Evolutionary conservation across 92 coral and sea anemone genomes (phyloP).

Genomic region (Siderastrea radians): DNA sequence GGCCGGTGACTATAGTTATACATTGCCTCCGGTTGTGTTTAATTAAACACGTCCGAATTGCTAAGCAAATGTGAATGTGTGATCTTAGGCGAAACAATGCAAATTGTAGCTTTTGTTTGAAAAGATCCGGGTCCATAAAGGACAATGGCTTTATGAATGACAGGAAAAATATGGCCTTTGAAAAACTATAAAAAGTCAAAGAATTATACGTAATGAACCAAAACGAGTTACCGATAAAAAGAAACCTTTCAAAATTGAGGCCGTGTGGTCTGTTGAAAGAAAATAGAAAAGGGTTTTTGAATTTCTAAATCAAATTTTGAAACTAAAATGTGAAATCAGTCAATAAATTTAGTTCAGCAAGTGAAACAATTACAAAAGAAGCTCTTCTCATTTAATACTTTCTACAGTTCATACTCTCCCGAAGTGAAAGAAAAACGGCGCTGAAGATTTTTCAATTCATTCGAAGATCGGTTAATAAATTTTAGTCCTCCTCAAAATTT

Average conservation of each 20-base stretch:
- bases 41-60: constrained; percentile 21
- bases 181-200: constrained; percentile 32
- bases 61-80: constrained; percentile 7
- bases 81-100: constrained; percentile 27
- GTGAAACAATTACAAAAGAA: no score
- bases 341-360: no score
- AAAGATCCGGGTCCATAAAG: constrained; percentile 38
- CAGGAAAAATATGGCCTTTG: constrained; percentile 26
- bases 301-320: not conserved
- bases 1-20: not conserved
- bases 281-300: not conserved
- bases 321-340: not conserved
- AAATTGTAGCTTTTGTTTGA: constrained; percentile 51
- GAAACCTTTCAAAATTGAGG: not conserved
- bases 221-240: not conserved
- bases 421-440: no score
- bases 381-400: no score
- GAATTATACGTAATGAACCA: constrained; percentile 27
- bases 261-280: not conserved
- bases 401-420: no score
- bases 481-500: not conserved
- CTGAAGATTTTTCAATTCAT: no score
- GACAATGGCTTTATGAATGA: constrained; percentile 12
- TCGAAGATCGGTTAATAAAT: not conserved
- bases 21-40: constrained; percentile 24